Conservation (phyloP, 2,888 invertebrate species). For the Rotaria magnacalcarata region DNA sequence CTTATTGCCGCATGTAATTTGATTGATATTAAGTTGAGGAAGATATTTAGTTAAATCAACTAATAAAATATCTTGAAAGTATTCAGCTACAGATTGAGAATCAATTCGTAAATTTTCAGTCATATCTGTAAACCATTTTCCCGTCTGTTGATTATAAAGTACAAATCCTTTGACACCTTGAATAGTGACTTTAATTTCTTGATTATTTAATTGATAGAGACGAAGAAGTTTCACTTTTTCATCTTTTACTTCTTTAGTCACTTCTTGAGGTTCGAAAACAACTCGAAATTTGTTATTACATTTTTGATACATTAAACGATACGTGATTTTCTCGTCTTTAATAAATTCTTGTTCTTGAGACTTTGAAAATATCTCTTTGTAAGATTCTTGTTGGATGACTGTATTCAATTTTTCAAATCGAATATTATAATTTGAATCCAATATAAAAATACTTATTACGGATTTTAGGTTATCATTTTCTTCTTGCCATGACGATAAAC, state of each 20-base stretch:
- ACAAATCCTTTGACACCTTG: neutral
- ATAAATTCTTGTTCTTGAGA: neutral
- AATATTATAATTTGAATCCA: neutral
- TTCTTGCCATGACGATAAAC: neutral
- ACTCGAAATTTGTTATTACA: neutral
- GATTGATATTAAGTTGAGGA: neutral
- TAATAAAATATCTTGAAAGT: neutral
- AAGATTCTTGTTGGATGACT: neutral
- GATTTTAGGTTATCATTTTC: neutral
- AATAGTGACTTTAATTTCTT: neutral
- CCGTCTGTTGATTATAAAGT: neutral
- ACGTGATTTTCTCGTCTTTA: neutral
- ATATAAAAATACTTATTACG: neutral
- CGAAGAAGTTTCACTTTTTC: neutral
- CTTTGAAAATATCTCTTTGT: neutral
- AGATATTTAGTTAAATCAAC: neutral
- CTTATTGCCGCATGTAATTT: neutral
- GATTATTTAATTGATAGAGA: neutral
- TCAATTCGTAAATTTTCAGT: neutral
- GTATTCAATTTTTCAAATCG: neutral
- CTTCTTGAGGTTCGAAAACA: neutral
- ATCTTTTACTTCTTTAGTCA: neutral
- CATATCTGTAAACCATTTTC: neutral
- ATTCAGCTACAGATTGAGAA: neutral
- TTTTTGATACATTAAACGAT: neutral